Evolutionary conservation across 2,888 invertebrate species (phyloP), one percentile per base, ranked within the genome.

Genomic region (Coremacera marginata): DNA sequence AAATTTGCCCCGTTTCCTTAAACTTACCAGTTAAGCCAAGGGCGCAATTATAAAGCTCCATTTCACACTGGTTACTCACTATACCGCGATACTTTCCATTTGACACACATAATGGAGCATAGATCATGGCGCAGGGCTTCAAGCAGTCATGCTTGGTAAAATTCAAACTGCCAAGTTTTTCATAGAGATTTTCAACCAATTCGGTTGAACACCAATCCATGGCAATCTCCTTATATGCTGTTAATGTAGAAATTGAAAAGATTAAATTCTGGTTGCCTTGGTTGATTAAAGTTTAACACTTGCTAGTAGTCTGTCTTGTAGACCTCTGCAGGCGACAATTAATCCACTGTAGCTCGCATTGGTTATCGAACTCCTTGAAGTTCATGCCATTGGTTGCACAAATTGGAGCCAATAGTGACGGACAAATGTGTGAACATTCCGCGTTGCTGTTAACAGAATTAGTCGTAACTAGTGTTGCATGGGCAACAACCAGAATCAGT

Each of bases 161-260:
- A 55, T 83, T 82, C 27, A 84, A 65, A 51, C 79, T 81, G 37
- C 80, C 78, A 73, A 86, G 60, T 65, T 81, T 80, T n/a, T 81
- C 79, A 7, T 78, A 57, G 0, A 87, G 77, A 80, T 83, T 82
- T 4, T 81, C 79, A 34, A 85, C 82, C 44, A 83, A 74, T 79
- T 86, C 82, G 3, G 86, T 84, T 22, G 77, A 84, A 75, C 88
- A 88, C 88, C 87, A 88, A 55, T 85, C 88, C 80, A 84, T 82
- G 68, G 82, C 84, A 22, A 81, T 83, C 55, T 80, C 78, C 1
- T 74, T 71, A 67, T 80, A 88, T 27, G 80, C 87, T 88, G 25
- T 25, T 70, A 2, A 19, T 4, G 55, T 19, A 16, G 5, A 22
- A 52, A n/a, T 52, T 25, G 31, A 22, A 5, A 11, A 19, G 37